These are phyloP conservation scores for Chromobotia macracanthus DNA, from an alignment of 2,797 vertebrate genomes.

Conservation along the genomic window DNA sequence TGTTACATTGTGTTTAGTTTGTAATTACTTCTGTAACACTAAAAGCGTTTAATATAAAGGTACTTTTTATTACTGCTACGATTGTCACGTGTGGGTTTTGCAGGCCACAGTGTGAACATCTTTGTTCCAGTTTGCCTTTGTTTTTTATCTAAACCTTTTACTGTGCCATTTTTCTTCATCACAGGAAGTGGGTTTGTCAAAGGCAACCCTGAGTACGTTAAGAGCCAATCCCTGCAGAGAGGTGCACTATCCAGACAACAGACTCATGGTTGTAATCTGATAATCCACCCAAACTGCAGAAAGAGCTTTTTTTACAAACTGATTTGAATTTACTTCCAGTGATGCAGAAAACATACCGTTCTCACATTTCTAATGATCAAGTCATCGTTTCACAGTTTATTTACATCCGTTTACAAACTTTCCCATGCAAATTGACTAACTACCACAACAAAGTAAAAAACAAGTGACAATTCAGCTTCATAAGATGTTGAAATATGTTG, in stretches of 20 bases:
- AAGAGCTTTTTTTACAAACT: not conserved
- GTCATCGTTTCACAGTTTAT: not conserved
- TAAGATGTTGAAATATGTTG: conserved; percentile 11
- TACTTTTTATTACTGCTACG: not conserved
- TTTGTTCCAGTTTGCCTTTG: not conserved
- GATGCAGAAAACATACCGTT: not conserved
- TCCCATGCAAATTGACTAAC: not conserved
- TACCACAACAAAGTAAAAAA: not conserved
- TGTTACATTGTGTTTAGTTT: no score
- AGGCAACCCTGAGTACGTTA: conserved; percentile 52
- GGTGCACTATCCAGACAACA: conserved; percentile 34
- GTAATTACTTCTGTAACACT: not conserved
- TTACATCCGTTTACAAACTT: not conserved
- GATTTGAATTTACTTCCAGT: not conserved
- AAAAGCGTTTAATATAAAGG: not conserved
- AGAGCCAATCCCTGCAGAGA: conserved; percentile 67
- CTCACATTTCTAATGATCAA: not conserved
- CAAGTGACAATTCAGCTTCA: not conserved
- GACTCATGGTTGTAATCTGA: not conserved
- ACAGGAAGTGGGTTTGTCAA: conserved; percentile 71
- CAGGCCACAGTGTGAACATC: not conserved
- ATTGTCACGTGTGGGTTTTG: not conserved
- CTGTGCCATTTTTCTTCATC: conserved; percentile 57
- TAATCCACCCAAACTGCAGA: not conserved
- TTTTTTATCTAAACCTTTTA: conserved; percentile 57